Conservation (phyloP, 2,113 vertebrate genomes). For the Arizona elegans region DNA sequence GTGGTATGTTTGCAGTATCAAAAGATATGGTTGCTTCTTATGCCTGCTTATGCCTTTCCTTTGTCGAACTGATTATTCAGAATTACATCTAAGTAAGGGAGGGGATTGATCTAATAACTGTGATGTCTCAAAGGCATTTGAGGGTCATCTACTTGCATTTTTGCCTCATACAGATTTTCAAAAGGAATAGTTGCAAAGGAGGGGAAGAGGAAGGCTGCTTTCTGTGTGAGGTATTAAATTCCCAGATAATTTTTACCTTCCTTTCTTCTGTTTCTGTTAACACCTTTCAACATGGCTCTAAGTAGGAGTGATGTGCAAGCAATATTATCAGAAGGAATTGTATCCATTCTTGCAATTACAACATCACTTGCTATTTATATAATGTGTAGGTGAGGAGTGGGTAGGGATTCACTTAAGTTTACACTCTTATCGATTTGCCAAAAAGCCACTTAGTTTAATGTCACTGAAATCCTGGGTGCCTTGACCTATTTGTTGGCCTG, state of each 20-base stretch:
- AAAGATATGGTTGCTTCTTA: neutral
- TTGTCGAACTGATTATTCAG: neutral
- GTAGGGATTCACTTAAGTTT: neutral
- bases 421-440: neutral
- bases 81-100: neutral
- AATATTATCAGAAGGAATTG: neutral
- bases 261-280: neutral
- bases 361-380: fast-evolving
- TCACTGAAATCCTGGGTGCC: neutral
- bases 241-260: neutral
- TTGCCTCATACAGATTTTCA: neutral
- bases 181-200: neutral
- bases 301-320: neutral
- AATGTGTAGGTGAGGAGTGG: neutral
- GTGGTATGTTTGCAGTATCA: neutral
- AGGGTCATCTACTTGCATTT: neutral
- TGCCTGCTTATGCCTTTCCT: neutral
- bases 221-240: neutral
- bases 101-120: neutral
- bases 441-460: fast-evolving
- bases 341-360: neutral
- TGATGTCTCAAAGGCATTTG: neutral
- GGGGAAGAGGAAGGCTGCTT: neutral
- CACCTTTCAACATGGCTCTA: neutral
- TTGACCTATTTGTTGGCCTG: fast-evolving